A percentile compares a stretch with the other conserved stretches of the same genome.
These are phyloP conservation scores for Synanthedon myopaeformis DNA, from an alignment of 2,888 invertebrate genomes.

Conservation along the genomic window DNA sequence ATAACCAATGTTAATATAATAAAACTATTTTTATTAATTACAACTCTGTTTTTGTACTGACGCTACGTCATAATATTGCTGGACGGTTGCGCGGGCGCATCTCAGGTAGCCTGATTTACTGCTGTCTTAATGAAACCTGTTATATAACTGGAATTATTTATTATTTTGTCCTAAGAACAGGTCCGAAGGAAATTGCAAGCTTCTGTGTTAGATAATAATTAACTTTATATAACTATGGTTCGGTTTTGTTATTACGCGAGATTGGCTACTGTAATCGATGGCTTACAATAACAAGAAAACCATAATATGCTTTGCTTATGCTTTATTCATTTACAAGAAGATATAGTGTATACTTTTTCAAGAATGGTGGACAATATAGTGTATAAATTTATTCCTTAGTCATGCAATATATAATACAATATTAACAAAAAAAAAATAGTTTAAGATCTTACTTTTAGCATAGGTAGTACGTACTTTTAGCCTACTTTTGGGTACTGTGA, in stretches of 20 bases:
- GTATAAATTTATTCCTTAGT: no score
- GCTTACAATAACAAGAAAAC: conserved; percentile 7
- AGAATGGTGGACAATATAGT: no score
- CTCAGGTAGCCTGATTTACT: conserved; percentile 63
- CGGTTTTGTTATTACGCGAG: conserved; percentile 7
- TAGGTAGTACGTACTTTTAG: no score
- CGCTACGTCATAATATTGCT: conserved; percentile 35
- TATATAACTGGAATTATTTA: conserved; percentile 66
- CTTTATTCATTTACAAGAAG: conserved; percentile 4
- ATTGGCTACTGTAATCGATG: conserved; percentile 5
- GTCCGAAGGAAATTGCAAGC: conserved; percentile 40
- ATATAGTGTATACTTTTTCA: no score
- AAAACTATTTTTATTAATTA: no score
- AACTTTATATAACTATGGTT: conserved; percentile 32
- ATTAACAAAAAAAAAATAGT: no score
- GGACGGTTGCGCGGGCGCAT: conserved; percentile 42
- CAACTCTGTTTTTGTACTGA: conserved; percentile 8
- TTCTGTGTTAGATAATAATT: conserved; percentile 61
- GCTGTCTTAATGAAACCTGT: conserved; percentile 66
- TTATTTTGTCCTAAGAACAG: conserved; percentile 56
- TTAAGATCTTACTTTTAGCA: no score
- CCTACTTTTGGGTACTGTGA: no score
- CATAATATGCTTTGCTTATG: conserved; percentile 34
- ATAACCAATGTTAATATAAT: no score
- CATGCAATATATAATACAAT: no score